These are phyloP conservation scores for Vultur gryphus DNA, from an alignment of 2,797 vertebrate species.

Conservation along the genomic window DNA sequence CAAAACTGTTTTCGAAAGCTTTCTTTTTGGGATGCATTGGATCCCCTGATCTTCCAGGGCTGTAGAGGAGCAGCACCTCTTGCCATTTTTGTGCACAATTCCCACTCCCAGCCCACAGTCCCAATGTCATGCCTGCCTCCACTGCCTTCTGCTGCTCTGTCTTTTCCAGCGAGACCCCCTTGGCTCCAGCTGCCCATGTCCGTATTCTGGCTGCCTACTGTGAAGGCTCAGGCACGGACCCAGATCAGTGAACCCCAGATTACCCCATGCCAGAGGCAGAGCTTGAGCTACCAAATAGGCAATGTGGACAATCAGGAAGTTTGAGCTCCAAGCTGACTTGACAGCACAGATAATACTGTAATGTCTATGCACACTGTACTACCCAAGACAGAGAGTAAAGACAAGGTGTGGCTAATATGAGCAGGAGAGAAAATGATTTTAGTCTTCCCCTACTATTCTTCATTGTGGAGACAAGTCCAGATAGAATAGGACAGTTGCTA, in stretches of 20 bases:
- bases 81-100: background rate
- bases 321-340: background rate
- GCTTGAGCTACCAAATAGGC: background rate
- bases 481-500: background rate
- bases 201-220: background rate
- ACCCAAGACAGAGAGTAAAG: background rate
- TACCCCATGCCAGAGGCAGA: background rate
- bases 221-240: background rate
- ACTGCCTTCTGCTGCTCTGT: background rate
- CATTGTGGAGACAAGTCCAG: background rate
- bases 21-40: background rate
- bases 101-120: background rate
- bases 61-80: background rate
- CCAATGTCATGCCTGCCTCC: fast-evolving
- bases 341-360: background rate
- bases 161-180: background rate
- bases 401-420: background rate
- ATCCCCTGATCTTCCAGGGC: background rate
- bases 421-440: background rate
- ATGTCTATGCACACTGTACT: background rate
- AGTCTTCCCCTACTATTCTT: background rate
- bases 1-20: background rate
- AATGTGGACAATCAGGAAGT: background rate
- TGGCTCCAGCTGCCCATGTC: background rate
- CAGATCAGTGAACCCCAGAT: background rate